Conservation (phyloP, 2,113 vertebrate genomes). For the Isurus oxyrinchus region DNA sequence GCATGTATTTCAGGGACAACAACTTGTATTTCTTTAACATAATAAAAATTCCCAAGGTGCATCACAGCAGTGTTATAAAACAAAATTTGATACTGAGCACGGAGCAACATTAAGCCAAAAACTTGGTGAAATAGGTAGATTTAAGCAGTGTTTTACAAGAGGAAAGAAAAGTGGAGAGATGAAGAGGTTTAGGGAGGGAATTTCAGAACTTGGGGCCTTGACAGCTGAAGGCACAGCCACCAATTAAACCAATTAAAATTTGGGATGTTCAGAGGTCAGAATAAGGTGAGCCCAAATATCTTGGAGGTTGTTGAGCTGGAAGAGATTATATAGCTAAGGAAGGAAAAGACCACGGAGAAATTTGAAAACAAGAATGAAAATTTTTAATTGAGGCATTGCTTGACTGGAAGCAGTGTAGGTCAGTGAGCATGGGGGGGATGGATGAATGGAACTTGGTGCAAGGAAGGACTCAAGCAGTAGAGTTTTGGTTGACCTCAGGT, state of each 20-base stretch:
- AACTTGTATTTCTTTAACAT: not conserved
- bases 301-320: not conserved
- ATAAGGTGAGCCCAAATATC: not conserved
- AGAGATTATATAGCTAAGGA: not conserved
- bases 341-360: not conserved
- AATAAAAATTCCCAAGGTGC: not conserved
- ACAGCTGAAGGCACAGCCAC: not conserved
- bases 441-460: not conserved
- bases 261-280: not conserved
- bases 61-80: not conserved
- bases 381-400: not conserved
- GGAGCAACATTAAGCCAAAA: not conserved
- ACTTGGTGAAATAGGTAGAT: not conserved
- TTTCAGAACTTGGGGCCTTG: not conserved
- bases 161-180: not conserved
- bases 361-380: not conserved
- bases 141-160: not conserved
- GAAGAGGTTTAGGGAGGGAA: not conserved
- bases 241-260: not conserved
- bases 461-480: not conserved
- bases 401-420: not conserved
- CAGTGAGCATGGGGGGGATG: not conserved
- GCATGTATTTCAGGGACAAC: not conserved
- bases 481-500: not conserved
- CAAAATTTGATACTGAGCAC: not conserved